Evolutionary conservation across 2,888 invertebrate genomes (phyloP), one percentile per base, ranked within the genome.

Genomic region (Leucania comma): DNA sequence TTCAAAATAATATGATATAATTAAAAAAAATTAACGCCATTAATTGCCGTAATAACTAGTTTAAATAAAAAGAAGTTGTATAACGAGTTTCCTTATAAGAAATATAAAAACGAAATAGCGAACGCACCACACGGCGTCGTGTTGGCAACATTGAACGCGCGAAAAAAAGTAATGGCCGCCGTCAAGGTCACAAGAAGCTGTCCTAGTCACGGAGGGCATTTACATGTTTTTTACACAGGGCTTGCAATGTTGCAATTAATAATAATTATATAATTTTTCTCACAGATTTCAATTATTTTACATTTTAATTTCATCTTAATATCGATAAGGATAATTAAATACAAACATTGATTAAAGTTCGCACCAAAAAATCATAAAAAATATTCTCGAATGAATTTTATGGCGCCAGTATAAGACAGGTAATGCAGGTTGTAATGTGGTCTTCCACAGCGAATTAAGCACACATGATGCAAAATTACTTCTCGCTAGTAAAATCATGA

Each of bases 201-300:
- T 95, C 95, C 94, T 95, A 95, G 95, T 94, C 94, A 92, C 88
- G 91, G 94, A 95, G 94, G 93, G 93, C 94, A 92, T 93, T 93
- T 92, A 94, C 92, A 92, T 93, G 94, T 95, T 94, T 93, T 91
- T 90, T 88, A 87, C 91, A 91, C 91, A 91, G 89, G 90, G 88
- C 89, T 88, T 88, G 90, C 87, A 72, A 80, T 87, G 87, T 89
- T 89, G 82, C 85, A 88, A 87, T 91, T 82, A 89, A 91, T 50
- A 74, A 17, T 32, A 87, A 84, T 85, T 86, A 85, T 86, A 86
- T 77, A 78, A 77, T 4, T 78, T 75, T 78, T 68, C 67, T 65
- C 69, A 70, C 57, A 74, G 53, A 79, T 80, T 83, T 68, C 81
- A 81, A 82, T 78, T 76, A 66, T 81, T 69, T 68, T 50, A 29